Evolutionary conservation across 1,140 invertebrate species (phyloP), one percentile per base, ranked within the genome.

Genomic region (Heterodera schachtii): DNA sequence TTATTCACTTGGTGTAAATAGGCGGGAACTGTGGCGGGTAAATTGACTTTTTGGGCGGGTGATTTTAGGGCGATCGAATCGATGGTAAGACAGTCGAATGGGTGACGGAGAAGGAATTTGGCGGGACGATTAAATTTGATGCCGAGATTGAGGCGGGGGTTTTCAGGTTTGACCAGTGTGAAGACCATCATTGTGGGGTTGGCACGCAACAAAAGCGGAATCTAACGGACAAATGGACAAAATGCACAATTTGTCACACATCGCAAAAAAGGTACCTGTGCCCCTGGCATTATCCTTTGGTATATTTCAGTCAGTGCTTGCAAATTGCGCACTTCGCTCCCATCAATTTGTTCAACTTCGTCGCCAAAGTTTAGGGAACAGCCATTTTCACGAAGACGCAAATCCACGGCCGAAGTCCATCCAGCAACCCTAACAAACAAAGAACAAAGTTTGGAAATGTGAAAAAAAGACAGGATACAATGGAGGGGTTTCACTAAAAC

Each of bases 311-410:
- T 49, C 47, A 83, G 64, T 73, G 75, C 52, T 31, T 76, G 31
- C 44, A 83, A 43, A 70, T 60, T 78, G 21, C 67, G 46, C 52
- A 84, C 60, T 73, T 44, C 49, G 43, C 31, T 49, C 46, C 73
- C 75, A 44, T 52, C 73, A 64, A 84, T 44, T 75, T 76, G 73
- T 44, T 21, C 75, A n/a, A 83, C 74, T 79, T 83, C 83, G 70
- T 83, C 82, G 4, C 82, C 82, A 84, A 84, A 83, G 77, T 83
- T 73, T 3, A 83, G 44, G n/a, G 74, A 70, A 84, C 13, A 64
- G 57, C 16, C 16, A 64, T 83, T 43, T 31, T 81, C 49, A n/a
- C 70, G 80, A 21, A 83, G 52, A 31, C 41, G 69, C 16, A 41
- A 75, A 52, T 83, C 82, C n/a, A 47, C 52, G 11, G 41, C 52